phyloP scores from a whole-genome alignment of 2,888 invertebrate species.

The Gibbula magus region DNA sequence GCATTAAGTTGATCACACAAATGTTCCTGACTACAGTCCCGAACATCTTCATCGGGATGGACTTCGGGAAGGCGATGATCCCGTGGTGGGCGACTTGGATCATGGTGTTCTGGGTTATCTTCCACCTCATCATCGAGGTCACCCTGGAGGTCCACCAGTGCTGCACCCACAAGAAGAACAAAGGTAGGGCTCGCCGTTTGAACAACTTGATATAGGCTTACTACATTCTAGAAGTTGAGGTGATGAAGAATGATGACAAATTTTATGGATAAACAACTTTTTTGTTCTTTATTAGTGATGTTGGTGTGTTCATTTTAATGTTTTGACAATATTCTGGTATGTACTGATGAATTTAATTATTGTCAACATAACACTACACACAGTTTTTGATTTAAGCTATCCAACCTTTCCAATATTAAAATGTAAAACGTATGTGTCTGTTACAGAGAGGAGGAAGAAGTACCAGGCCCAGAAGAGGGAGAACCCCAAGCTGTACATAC shows the following conservation, averaged over 20 bases:
- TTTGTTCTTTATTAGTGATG: too few relatives aligned
- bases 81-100: constrained; percentile 92
- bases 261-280: too few relatives aligned
- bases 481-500: constrained; percentile 65
- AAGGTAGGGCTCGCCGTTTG: too few relatives aligned
- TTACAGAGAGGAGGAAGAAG: constrained; percentile 66
- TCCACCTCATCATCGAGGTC: constrained; percentile 91
- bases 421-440: neutral
- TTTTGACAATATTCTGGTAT: neutral
- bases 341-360: neutral
- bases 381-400: too few relatives aligned
- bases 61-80: constrained; percentile 88
- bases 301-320: too few relatives aligned
- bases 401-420: neutral
- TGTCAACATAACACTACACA: neutral
- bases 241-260: too few relatives aligned
- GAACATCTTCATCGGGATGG: constrained; percentile 93
- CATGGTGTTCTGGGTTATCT: constrained; percentile 89
- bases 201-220: too few relatives aligned
- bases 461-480: constrained; percentile 66
- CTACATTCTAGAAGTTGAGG: too few relatives aligned
- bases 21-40: constrained; percentile 82
- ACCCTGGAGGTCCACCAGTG: constrained; percentile 78
- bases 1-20: too few relatives aligned
- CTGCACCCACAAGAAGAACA: constrained; percentile 73